A percentile compares a stretch with the other conserved stretches of the same genome.
Conservation (phyloP, 2,888 invertebrate genomes). For the Trisateles emortualis region DNA sequence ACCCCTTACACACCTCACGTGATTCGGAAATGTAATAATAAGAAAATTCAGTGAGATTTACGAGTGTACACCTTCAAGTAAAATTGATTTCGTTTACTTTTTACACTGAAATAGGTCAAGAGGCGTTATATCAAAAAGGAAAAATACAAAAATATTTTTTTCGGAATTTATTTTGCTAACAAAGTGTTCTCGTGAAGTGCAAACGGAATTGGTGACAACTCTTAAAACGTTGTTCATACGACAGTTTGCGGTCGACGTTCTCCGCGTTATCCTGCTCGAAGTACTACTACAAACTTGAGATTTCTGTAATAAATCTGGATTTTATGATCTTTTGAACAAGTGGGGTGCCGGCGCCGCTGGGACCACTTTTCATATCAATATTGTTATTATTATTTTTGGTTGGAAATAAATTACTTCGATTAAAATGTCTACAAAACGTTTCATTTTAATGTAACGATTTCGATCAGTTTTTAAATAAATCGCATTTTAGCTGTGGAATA, state of each 20-base stretch:
- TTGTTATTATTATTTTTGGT: neutral
- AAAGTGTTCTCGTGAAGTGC: conserved; percentile 24
- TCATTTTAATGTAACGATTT: neutral
- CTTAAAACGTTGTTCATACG: conserved; percentile 7
- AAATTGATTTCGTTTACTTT: conserved; percentile 45
- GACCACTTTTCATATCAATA: neutral
- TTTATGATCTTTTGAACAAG: neutral
- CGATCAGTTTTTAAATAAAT: conserved; percentile 1
- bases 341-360: too few species aligned
- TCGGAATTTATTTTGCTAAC: conserved; percentile 18
- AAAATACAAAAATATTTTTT: conserved; percentile 22
- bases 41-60: conserved; percentile 34
- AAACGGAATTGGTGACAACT: conserved; percentile 14
- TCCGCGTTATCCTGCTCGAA: neutral
- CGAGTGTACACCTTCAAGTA: conserved; percentile 34
- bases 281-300: neutral
- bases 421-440: too few species aligned
- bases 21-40: conserved; percentile 32
- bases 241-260: neutral
- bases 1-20: conserved; percentile 20
- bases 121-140: conserved; percentile 24
- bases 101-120: conserved; percentile 36
- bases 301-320: neutral
- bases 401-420: neutral
- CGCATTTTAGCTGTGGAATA: neutral